A percentile compares a stretch with the other conserved stretches of the same genome.
Evolutionary conservation across 2,888 invertebrate species (phyloP).

Genomic region (Anodontia alba): DNA sequence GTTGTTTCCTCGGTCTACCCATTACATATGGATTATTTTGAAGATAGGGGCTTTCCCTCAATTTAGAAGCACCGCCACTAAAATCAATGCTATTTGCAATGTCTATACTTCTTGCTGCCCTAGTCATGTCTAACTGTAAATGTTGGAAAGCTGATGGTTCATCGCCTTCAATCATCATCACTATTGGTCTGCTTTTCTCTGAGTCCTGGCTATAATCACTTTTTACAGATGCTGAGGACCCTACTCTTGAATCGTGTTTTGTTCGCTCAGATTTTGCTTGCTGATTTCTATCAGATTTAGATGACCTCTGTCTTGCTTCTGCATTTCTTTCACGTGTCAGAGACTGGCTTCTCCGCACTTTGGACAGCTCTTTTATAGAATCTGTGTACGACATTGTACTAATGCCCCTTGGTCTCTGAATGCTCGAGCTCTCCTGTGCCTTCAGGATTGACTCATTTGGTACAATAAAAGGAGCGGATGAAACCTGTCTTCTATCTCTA

Average conservation of each 20-base stretch:
- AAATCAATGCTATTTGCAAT: constrained; percentile 6
- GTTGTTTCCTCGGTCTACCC: neutral
- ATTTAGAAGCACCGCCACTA: neutral
- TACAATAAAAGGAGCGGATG: neutral
- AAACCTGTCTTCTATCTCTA: neutral
- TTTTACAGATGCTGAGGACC: neutral
- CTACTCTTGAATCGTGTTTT: neutral
- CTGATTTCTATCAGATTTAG: neutral
- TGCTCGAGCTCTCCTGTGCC: neutral
- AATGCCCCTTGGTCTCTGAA: neutral
- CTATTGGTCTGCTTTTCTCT: neutral
- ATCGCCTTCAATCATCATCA: neutral
- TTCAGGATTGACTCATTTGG: neutral
- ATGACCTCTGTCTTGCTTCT: neutral
- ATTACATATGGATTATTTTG: neutral
- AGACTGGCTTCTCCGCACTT: neutral
- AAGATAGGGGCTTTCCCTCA: neutral
- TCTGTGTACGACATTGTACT: neutral
- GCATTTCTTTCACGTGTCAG: neutral
- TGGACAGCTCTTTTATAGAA: neutral
- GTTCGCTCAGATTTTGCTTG: neutral
- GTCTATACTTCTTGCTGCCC: neutral
- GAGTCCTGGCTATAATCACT: constrained; percentile 7
- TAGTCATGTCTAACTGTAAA: constrained; percentile 2
- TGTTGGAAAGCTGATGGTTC: neutral